These are phyloP conservation scores for Blera fallax DNA, from an alignment of 2,888 invertebrate species.

Conservation along the genomic window DNA sequence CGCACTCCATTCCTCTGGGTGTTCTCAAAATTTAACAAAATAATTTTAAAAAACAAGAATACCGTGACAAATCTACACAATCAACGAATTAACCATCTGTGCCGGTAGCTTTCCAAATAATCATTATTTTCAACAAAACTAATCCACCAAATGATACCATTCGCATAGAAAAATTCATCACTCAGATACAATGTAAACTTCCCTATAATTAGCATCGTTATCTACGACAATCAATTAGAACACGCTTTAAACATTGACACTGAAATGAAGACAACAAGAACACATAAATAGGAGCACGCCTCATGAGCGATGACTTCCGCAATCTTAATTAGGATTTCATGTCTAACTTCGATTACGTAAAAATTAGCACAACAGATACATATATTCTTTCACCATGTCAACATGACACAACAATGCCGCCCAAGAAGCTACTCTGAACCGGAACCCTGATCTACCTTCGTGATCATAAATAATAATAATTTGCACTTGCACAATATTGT, in stretches of 20 bases:
- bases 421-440: no score
- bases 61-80: no score
- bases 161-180: no score
- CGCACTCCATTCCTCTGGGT: no score
- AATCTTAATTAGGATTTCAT: slow-evolving; percentile 4
- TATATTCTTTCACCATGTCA: not conserved
- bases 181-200: not conserved
- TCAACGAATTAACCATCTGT: not conserved
- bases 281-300: not conserved
- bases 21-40: no score
- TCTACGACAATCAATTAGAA: slow-evolving; percentile 6
- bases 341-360: slow-evolving; percentile 12
- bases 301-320: not conserved
- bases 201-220: not conserved
- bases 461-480: not conserved
- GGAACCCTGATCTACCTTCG: not conserved
- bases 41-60: no score
- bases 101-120: not conserved
- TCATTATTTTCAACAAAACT: no score
- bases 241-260: slow-evolving; percentile 1
- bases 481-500: not conserved
- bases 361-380: not conserved
- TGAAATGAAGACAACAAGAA: not conserved
- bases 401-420: not conserved
- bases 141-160: not conserved